phyloP scores from a whole-genome alignment of 1,140 invertebrate species.

The Micrasema minimum region DNA sequence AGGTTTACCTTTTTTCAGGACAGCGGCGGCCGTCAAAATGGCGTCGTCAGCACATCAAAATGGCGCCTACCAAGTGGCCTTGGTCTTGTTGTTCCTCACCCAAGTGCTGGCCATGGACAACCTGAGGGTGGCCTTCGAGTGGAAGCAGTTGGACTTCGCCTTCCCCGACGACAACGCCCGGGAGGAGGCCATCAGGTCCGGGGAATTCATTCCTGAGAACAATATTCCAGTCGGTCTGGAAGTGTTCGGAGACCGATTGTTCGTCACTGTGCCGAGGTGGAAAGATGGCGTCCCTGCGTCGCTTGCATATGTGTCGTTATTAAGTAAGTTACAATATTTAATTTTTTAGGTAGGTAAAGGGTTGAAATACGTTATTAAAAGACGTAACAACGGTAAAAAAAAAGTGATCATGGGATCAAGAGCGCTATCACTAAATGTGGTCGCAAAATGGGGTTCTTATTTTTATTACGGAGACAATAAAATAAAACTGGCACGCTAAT shows the following conservation, averaged over 20 bases:
- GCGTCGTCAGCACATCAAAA: too few relatives aligned
- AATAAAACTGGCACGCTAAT: too few relatives aligned
- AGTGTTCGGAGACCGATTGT: constrained; percentile 71
- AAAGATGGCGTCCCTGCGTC: constrained; percentile 76
- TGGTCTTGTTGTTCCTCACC: constrained; percentile 51
- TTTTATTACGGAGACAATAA: too few relatives aligned
- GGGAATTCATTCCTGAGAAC: constrained; percentile 72
- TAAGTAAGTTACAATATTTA: constrained; percentile 70
- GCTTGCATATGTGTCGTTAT: constrained; percentile 76
- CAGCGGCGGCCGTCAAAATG: constrained; percentile 19
- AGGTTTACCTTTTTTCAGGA: constrained; percentile 2
- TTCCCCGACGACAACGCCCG: constrained; percentile 68
- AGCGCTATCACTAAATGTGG: too few relatives aligned
- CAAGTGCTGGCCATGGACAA: constrained; percentile 69
- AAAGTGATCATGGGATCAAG: too few relatives aligned
- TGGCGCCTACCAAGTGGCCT: constrained; percentile 2
- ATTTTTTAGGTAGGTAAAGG: background rate
- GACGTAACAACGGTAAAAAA: too few relatives aligned
- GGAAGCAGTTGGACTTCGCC: constrained; percentile 77
- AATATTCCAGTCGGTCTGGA: constrained; percentile 78
- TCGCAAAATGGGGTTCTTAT: too few relatives aligned
- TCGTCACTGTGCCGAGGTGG: constrained; percentile 80
- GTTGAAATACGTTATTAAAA: too few relatives aligned
- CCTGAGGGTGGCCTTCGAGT: constrained; percentile 74
- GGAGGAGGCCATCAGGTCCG: constrained; percentile 66